Percentiles rank a stretch among this genome's conserved stretches.
Evolutionary conservation across 2,797 vertebrate species (phyloP).

Genomic region (Chanos chanos): DNA sequence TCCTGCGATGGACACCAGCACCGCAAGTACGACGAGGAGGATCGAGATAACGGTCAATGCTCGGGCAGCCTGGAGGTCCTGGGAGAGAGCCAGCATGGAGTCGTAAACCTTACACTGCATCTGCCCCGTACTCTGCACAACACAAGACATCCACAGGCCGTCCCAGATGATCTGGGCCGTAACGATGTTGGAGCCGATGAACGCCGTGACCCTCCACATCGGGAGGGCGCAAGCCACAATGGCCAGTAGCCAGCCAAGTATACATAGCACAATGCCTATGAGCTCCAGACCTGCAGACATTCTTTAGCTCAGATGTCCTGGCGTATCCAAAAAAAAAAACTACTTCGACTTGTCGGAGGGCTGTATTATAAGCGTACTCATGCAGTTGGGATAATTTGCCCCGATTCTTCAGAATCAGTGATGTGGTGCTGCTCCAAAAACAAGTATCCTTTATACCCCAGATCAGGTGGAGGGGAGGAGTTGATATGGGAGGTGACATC

Average conservation of each 20-base stretch:
- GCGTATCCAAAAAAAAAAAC: too few species aligned
- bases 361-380: background rate
- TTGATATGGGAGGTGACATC: constrained; percentile 56
- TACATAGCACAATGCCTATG: constrained; percentile 77
- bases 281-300: constrained; percentile 93
- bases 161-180: constrained; percentile 87
- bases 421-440: constrained; percentile 43
- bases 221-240: constrained; percentile 84
- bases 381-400: constrained; percentile 32
- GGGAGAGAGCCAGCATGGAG: constrained; percentile 80
- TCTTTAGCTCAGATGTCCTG: too few species aligned
- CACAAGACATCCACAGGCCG: constrained; percentile 88
- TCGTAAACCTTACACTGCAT: constrained; percentile 90
- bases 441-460: constrained; percentile 67
- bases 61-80: constrained; percentile 86
- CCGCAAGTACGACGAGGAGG: constrained; percentile 77
- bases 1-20: constrained; percentile 84
- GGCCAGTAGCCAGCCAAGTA: constrained; percentile 86
- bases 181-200: constrained; percentile 91
- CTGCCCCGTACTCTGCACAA: constrained; percentile 87
- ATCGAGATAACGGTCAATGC: constrained; percentile 86
- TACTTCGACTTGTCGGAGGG: too few species aligned
- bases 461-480: constrained; percentile 69
- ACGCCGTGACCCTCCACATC: constrained; percentile 90
- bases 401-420: constrained; percentile 42